Evolutionary conservation across 2,113 vertebrate genomes (phyloP), one percentile per base, ranked within the genome.

Genomic region (Elachura formosa): DNA sequence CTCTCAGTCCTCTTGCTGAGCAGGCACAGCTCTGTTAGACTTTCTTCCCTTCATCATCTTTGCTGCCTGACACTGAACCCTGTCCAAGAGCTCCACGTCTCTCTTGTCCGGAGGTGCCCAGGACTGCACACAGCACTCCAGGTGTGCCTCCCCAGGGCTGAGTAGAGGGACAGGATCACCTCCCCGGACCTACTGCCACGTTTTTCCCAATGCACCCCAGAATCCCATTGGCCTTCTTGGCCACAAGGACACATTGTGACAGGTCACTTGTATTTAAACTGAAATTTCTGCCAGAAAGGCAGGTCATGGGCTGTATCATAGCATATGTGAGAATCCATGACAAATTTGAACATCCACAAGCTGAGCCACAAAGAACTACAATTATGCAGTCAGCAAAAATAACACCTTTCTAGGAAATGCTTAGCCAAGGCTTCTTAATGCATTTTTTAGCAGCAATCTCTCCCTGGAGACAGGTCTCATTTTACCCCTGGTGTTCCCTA

Each of bases 241-340:
- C 46, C 69, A 40, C 11, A 25, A 12, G 21, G 13, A 22, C n/a
- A 59, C 52, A 14, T 9, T 29, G 40, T 52, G 31, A 4, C 12
- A 31, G 46, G 11, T 10, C 19, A 23, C 0, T 0, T 21, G 45
- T 29, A 17, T 28, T 66, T 69, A 66, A 82, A 64, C 3, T 24
- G n/a, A 73, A 78, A 79, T 63, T 66, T 54, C 72, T 69, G 4
- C 20, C 67, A 55, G 26, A 74, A 69, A 36, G 2, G 3, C 18
- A 33, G 20, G 5, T 4, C 19, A 63, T 18, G 12, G 7, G 0
- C 18, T 79, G 21, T 46, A 15, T 72, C 11, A 29, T 5, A 31
- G 2, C 19, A 36, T 0, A 0, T 1, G 8, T 5, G 26, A 69
- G 26, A 62, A 15, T 6, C 1, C 25, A 31, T 5, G 10, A 38